Base-by-base conservation (phyloP, 2,113 vertebrate species). In the Cariama cristata region DNA sequence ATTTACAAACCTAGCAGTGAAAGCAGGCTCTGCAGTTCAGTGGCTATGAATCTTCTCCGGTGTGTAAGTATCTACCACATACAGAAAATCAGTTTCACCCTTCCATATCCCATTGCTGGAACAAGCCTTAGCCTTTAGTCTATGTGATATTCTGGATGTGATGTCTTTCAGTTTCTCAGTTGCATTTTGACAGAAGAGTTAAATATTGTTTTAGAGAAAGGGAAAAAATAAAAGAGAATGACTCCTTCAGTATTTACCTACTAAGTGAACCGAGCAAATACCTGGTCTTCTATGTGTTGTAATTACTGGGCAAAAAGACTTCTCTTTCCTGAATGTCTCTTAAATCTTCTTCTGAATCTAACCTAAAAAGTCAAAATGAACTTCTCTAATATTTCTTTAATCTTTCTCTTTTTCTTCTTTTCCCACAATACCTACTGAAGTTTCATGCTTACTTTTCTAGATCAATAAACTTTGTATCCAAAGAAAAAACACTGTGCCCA, bases 241-340 rank as follows among this genome's bases (percentile, higher is more conserved):
- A 59, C 27, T 73, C 27, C 21, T 79, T 71, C 21, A 84, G 15
- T 23, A 45, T 84, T 93, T 23, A 53, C 11, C 40, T 64, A 14
- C 15, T 18, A 7, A 14, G 11, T 80, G 38, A 93, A 35, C 4
- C 74, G 55, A 74, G 10, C 72, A 80, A 95, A 80, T 42, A 14
- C 4, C 75, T 2, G 0, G 0, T 67, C 45, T 30, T 58, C 8
- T 38, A 14, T 50, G 14, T 40, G 6, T 53, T 0, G 0, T 27
- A 66, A 47, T 73, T 64, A 56, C 17, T 62, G 19, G 60, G 18
- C 52, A 72, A 14, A 63, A 74, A 90, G 6, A 52, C 27, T 86
- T 75, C 55, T 79, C 12, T 63, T 94, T 83, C 35, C 60, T 59
- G 22, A 85, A 71, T 26, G 9, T 42, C 18, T 90, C 38, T 75